These are phyloP conservation scores for Tachysurus vachellii DNA, from an alignment of 2,113 vertebrate genomes.

Conservation along the genomic window DNA sequence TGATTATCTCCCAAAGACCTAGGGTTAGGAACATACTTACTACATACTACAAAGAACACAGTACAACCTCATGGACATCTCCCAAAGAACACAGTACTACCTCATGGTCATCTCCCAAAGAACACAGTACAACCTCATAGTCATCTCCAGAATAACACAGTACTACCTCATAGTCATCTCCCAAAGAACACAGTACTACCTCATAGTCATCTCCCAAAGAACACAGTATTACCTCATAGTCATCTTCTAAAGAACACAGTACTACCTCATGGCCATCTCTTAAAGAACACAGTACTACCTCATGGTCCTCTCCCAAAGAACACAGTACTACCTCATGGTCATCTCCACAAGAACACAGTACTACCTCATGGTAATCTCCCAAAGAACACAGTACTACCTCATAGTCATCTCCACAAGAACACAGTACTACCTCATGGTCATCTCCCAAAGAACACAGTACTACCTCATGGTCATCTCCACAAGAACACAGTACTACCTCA, in stretches of 20 bases:
- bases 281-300: not conserved
- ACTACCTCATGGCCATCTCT: not conserved
- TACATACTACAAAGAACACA: not conserved
- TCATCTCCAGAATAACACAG: not conserved
- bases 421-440: not conserved
- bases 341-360: not conserved
- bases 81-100: not conserved
- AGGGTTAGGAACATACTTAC: too few relatives aligned
- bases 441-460: not conserved
- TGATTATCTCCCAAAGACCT: not conserved
- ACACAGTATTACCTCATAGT: not conserved
- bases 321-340: not conserved
- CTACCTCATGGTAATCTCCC: not conserved
- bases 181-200: not conserved
- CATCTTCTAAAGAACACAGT: not conserved
- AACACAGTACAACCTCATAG: not conserved
- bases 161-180: not conserved
- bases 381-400: not conserved
- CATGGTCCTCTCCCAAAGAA: not conserved
- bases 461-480: not conserved
- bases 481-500: not conserved
- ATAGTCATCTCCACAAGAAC: not conserved
- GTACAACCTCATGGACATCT: not conserved
- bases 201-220: not conserved
- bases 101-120: not conserved